These are phyloP conservation scores for Agapornis canus DNA, from an alignment of 2,797 vertebrate genomes.

Conservation along the genomic window DNA sequence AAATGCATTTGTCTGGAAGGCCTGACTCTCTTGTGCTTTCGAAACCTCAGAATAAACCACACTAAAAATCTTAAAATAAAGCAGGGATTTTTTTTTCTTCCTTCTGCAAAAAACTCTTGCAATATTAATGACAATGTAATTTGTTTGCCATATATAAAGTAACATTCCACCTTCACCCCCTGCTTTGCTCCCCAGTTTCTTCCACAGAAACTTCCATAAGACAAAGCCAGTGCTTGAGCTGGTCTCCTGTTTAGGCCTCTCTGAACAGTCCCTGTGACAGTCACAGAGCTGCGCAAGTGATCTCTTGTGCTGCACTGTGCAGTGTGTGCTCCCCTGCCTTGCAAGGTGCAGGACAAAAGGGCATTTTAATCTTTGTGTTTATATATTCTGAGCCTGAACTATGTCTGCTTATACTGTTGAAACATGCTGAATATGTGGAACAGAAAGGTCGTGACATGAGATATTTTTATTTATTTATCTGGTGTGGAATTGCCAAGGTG, in stretches of 20 bases:
- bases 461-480: constrained; percentile 52
- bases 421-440: constrained; percentile 45
- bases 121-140: constrained; percentile 93
- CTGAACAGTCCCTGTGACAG: neutral
- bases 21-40: constrained; percentile 89
- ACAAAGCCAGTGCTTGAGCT: neutral
- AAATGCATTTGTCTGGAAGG: constrained; percentile 88
- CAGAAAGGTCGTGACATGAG: neutral
- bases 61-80: constrained; percentile 91
- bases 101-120: constrained; percentile 76
- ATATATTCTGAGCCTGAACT: neutral
- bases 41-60: constrained; percentile 86
- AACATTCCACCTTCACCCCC: constrained; percentile 46
- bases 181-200: constrained; percentile 44
- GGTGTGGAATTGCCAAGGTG: constrained; percentile 26
- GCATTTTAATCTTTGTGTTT: constrained; percentile 42
- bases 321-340: neutral
- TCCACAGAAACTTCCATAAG: constrained; percentile 56
- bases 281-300: neutral
- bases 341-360: neutral
- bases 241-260: neutral
- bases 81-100: constrained; percentile 64
- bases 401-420: neutral
- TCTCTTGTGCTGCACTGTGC: neutral
- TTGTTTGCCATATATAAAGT: constrained; percentile 84